Base-by-base conservation (phyloP, 1,140 invertebrate species). In the Battus philenor region DNA sequence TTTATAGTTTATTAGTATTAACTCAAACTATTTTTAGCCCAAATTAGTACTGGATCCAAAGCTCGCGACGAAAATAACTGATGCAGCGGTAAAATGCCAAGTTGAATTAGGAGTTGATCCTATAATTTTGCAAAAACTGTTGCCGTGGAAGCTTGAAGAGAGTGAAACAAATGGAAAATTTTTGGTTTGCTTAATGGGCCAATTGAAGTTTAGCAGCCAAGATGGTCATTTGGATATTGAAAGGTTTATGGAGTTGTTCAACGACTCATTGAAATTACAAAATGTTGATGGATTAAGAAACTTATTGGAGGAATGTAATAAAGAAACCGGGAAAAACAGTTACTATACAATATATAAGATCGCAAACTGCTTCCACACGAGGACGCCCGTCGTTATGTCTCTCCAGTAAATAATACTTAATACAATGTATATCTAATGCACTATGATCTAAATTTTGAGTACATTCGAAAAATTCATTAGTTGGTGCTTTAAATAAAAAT, bases 161-260 rank as follows among this genome's bases (percentile, higher is more conserved):
- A 36, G 33, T 20, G 33, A 36, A 20, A 4, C 17, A 7, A 36
- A 36, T 2, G 15, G 33, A 11, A 36, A 36, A 36, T 36, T 36
- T 10, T 9, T 36, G 17, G 9, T 18, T 1, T 36, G 33, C 33
- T 5, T 36, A n/a, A 17, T 10, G 7, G 20, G 17, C 4, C 9
- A 36, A 36, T 7, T 36, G 33, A 17, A 11, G 20, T 20, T 18
- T 16, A 6, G 17, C 17, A 17, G 7, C 5, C n/a, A 34, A 9
- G 10, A 34, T 18, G 32, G 32, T 18, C 32, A 34, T 2, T 9
- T 34, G 2, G 18, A 34, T 34, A 15, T 11, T 5, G 32, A 34
- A 17, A 11, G 18, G 0, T 34, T 34, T 34, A 34, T 34, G 5
- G 15, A n/a, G 16, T n/a, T 34, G 7, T 34, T 34, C 8, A 1